These are phyloP conservation scores for Eurytoma adleriae DNA, from an alignment of 2,888 invertebrate genomes.

Conservation along the genomic window DNA sequence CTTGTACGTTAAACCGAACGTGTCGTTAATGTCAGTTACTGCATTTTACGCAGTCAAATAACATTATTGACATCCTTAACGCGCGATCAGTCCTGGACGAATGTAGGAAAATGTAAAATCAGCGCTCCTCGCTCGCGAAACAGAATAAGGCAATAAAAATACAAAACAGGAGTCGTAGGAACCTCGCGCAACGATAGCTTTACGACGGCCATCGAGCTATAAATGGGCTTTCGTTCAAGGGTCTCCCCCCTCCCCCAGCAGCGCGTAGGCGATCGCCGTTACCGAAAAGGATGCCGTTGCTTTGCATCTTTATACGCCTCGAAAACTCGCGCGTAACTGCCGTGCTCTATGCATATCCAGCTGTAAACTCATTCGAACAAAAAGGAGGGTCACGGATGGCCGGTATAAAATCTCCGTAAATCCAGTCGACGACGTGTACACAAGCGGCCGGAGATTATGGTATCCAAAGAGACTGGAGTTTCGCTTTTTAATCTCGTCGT, in stretches of 20 bases:
- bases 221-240: slow-evolving; percentile 14
- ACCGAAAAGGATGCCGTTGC: slow-evolving; percentile 32
- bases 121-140: neutral
- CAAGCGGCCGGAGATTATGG: slow-evolving; percentile 22
- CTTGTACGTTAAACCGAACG: neutral
- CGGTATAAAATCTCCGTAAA: slow-evolving; percentile 52
- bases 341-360: slow-evolving; percentile 9
- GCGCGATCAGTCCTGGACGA: neutral
- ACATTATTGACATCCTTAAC: neutral
- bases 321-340: neutral
- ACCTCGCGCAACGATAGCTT: slow-evolving; percentile 18
- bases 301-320: slow-evolving; percentile 48
- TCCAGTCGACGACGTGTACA: slow-evolving; percentile 23
- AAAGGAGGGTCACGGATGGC: slow-evolving; percentile 10
- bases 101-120: slow-evolving; percentile 17
- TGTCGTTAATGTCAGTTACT: neutral
- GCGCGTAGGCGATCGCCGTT: neutral
- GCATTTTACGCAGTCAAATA: no score
- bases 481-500: no score
- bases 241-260: neutral
- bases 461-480: neutral
- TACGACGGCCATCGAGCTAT: slow-evolving; percentile 29
- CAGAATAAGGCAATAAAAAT: slow-evolving; percentile 38
- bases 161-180: neutral
- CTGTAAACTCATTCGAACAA: slow-evolving; percentile 44